These are phyloP conservation scores for Dallia pectoralis DNA, from an alignment of 2,797 vertebrate species.

Conservation along the genomic window DNA sequence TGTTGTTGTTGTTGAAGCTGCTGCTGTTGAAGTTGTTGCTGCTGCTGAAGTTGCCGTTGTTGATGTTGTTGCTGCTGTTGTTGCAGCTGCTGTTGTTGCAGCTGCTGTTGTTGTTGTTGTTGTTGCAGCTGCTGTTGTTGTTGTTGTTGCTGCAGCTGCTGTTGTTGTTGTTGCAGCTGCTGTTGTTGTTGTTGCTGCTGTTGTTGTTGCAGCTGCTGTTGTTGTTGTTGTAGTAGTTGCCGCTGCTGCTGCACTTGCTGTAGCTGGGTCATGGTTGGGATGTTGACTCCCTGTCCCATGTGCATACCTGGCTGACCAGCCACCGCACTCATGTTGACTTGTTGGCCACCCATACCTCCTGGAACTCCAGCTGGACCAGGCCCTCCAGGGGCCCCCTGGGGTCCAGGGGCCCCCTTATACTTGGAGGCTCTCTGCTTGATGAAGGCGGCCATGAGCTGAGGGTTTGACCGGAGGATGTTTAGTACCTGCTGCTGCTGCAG, in stretches of 20 bases:
- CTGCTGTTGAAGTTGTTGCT: slow-evolving; percentile 56
- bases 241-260: slow-evolving; percentile 71
- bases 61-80: slow-evolving; percentile 67
- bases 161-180: slow-evolving; percentile 34
- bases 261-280: slow-evolving; percentile 68
- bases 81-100: slow-evolving; percentile 73
- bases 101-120: slow-evolving; percentile 55
- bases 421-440: slow-evolving; percentile 95
- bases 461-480: slow-evolving; percentile 91
- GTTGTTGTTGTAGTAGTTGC: slow-evolving; percentile 54
- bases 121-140: too few relatives aligned
- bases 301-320: slow-evolving; percentile 78
- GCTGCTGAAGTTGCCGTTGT: slow-evolving; percentile 70
- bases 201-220: slow-evolving; percentile 40
- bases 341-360: slow-evolving; percentile 60
- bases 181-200: slow-evolving; percentile 61
- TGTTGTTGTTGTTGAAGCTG: slow-evolving; percentile 53
- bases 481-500: slow-evolving; percentile 97
- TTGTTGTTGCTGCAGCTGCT: slow-evolving; percentile 41
- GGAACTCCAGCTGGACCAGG: slow-evolving; percentile 64
- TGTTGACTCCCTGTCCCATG: slow-evolving; percentile 80
- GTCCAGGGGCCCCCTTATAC: slow-evolving; percentile 74
- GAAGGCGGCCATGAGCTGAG: slow-evolving; percentile 94
- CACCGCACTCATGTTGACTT: slow-evolving; percentile 64
- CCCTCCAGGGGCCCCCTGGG: slow-evolving; percentile 51